Evolutionary conservation across 2,888 invertebrate genomes (phyloP), one percentile per base, ranked within the genome.

Genomic region (Pegoplata infirma): DNA sequence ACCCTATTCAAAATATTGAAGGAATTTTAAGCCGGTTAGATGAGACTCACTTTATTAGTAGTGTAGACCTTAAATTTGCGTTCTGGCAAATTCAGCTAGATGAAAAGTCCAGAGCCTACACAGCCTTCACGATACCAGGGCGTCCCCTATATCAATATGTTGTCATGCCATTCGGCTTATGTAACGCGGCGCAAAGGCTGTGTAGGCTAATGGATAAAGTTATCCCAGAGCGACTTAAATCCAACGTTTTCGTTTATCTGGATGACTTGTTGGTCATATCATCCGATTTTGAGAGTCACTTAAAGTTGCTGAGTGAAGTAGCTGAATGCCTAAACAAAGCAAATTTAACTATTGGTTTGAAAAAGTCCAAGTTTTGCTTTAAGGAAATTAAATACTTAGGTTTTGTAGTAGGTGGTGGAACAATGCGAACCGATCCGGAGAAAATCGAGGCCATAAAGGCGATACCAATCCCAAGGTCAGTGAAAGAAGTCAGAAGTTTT

Each of bases 11-110:
- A n/a, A n/a, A n/a, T n/a, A n/a, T n/a, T n/a, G n/a, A n/a, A n/a
- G n/a, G n/a, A n/a, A n/a, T n/a, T n/a, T n/a, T n/a, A n/a, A n/a
- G n/a, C n/a, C n/a, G n/a, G n/a, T n/a, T n/a, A n/a, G n/a, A n/a
- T n/a, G n/a, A n/a, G n/a, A n/a, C 76, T 3, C 25, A 58, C 12
- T 76, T 32, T 25, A 76, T 76, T 2, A 69, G 64, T 10, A 67
- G 71, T 16, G 66, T 71, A 1, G 71, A 71, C 14, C 44, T 72
- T n/a, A 72, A 71, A 55, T 47, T 64, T 12, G 71, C 61, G 0
- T 71, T 77, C 28, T 80, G 78, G 74, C 79, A 82, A 59, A 75
- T 81, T 4, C 80, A 80, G 8, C 16, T 72, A 36, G 61, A 80
- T 10, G 63, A 74, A 32, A 46, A 72, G 2, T 21, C 55, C 0